Conservation (phyloP, 2,888 invertebrate species). For the Drosophila engyochracea region DNA sequence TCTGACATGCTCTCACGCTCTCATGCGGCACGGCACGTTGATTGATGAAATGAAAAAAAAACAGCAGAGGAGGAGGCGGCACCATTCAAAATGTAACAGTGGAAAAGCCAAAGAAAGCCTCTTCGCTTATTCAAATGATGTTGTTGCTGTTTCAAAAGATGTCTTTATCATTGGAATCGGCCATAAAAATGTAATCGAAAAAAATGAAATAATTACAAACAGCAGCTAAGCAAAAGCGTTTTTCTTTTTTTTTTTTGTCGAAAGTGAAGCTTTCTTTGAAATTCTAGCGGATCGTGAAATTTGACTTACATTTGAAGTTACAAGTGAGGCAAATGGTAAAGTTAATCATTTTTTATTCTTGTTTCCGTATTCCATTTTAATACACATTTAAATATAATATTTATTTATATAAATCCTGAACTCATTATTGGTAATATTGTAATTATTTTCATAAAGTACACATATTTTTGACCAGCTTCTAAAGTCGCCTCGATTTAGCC, state of each 20-base stretch:
- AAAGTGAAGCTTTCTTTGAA: background rate
- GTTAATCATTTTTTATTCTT: background rate
- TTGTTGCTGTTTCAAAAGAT: constrained; percentile 13
- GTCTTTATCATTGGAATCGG: constrained; percentile 27
- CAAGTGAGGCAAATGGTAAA: background rate
- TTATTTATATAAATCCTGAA: background rate
- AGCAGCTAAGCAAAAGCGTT: constrained; percentile 3
- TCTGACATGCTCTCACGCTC: constrained; percentile 2
- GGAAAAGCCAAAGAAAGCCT: constrained; percentile 24
- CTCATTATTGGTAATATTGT: background rate
- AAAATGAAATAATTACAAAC: constrained; percentile 11
- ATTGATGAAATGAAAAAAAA: no score
- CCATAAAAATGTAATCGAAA: constrained; percentile 22
- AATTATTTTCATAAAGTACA: background rate
- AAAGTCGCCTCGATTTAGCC: background rate
- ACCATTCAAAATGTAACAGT: constrained; percentile 23
- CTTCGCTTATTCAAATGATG: constrained; percentile 32
- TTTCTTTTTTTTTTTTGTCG: constrained; percentile 7
- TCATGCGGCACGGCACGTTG: constrained; percentile 29
- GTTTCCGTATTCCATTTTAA: background rate
- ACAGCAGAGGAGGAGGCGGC: constrained; percentile 21
- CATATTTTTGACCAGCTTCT: background rate
- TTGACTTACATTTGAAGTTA: background rate
- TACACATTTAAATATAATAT: background rate
- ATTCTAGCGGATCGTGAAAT: background rate